Evolutionary conservation across 2,797 vertebrate species (phyloP).

Genomic region (Molothrus ater): DNA sequence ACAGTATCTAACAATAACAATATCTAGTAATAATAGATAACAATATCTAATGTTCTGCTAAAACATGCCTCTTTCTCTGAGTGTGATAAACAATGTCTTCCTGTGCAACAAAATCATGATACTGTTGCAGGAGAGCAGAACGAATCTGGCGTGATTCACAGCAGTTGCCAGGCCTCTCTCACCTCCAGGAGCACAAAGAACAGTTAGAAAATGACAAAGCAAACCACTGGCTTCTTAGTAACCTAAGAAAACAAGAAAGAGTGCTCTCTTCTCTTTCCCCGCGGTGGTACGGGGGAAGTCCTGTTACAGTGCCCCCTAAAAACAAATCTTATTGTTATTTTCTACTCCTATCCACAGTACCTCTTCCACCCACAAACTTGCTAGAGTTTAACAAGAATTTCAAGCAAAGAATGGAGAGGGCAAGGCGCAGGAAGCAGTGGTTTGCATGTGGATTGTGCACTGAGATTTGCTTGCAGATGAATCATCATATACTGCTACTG

Average conservation of each 20-base stretch:
- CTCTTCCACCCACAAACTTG: background rate
- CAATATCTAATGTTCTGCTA: background rate
- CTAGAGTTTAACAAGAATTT: background rate
- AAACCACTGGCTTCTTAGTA: background rate
- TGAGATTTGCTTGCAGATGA: background rate
- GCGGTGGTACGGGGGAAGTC: background rate
- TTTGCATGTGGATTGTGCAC: background rate
- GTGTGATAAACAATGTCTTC: background rate
- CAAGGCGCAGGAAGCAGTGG: background rate
- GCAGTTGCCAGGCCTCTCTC: background rate
- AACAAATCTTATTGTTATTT: background rate
- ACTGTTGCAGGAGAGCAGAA: background rate
- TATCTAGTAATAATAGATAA: too few relatives aligned
- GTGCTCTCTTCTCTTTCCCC: fast-evolving
- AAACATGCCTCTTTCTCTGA: background rate
- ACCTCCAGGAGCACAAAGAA: background rate
- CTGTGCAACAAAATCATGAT: background rate
- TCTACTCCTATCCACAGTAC: background rate
- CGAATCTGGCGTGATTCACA: background rate
- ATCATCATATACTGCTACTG: fast-evolving
- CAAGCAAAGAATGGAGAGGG: fast-evolving
- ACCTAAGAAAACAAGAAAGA: background rate
- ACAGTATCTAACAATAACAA: background rate
- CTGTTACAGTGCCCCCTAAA: fast-evolving
- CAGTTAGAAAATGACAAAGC: background rate